Evolutionary conservation across 2,113 vertebrate genomes (phyloP).

Genomic region (Lampris incognitus): DNA sequence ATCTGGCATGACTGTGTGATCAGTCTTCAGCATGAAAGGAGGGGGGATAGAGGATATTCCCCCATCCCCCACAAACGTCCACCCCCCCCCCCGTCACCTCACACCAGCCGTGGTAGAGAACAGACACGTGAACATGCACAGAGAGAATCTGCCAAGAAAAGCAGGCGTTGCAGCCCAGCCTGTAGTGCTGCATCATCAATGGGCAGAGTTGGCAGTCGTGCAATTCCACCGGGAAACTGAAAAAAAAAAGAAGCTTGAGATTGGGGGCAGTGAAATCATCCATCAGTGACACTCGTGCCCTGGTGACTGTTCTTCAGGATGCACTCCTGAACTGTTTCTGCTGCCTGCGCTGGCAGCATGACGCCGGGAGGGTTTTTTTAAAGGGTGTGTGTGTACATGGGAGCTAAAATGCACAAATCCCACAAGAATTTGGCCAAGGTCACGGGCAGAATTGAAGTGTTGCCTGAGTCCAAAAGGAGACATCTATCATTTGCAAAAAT

Average conservation of each 20-base stretch:
- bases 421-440: slow-evolving; percentile 28
- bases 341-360: slow-evolving; percentile 18
- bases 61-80: slow-evolving; percentile 36
- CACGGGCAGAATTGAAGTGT: slow-evolving; percentile 6
- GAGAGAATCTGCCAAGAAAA: slow-evolving; percentile 48
- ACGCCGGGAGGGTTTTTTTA: not conserved
- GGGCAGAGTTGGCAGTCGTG: slow-evolving; percentile 46
- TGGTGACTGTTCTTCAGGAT: slow-evolving; percentile 25
- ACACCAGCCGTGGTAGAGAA: slow-evolving; percentile 10
- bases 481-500: not conserved
- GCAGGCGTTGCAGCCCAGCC: slow-evolving; percentile 38
- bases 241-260: slow-evolving; percentile 48
- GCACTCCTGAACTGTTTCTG: slow-evolving; percentile 33
- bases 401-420: not conserved
- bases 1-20: slow-evolving; percentile 44
- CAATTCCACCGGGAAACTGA: slow-evolving; percentile 31
- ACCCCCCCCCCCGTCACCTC: slow-evolving; percentile 40
- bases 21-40: slow-evolving; percentile 40
- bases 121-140: not conserved
- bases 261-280: slow-evolving; percentile 64
- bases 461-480: not conserved
- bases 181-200: slow-evolving; percentile 54
- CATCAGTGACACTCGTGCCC: slow-evolving; percentile 41
- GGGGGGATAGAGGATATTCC: slow-evolving; percentile 30
- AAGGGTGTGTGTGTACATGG: not conserved